Base-by-base conservation (phyloP, 2,797 vertebrate species). In the Oophaga sylvatica region DNA sequence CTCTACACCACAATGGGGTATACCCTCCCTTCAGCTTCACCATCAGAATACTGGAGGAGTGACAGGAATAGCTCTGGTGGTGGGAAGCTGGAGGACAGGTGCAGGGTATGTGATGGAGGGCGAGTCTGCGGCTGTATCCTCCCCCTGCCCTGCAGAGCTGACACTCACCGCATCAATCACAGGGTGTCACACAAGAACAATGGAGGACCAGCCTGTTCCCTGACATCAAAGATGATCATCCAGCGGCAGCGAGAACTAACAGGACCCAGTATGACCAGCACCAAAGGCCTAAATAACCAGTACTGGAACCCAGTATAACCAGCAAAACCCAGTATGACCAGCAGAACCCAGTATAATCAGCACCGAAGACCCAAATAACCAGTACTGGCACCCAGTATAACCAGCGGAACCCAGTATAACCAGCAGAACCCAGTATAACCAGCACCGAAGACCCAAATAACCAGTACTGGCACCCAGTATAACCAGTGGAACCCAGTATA, bases 111-210 rank as follows among this genome's bases (percentile, higher is more conserved):
- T 79, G 48, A 56, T 56, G 48, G 19, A 11, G 48, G 41, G 53
- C 7, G 56, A 7, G 48, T 19, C 48, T 15, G 13, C 22, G 16
- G 75, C n/a, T 77, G 0, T 26, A 15, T 9, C 59, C 17, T 8
- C 17, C 29, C 12, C 20, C 20, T 29, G 60, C 19, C 45, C 48
- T 9, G 2, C 60, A 57, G 67, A 83, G 45, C 81, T 70, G 48
- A 31, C 81, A 83, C 29, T 57, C 65, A 83, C 53, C 19, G 9
- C 15, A 79, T 60, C 57, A 80, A 62, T 80, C 17, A 80, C 31
- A 35, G 35, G 9, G 57, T 80, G 78, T 31, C 57, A 62, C 78
- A 59, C 6, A 29, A 31, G 19, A 60, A 80, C 56, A 80, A 80
- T 77, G 48, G 8, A 77, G 75, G 75, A 77, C 13, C 12, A 62